A percentile compares a stretch with the other conserved stretches of the same genome.
phyloP scores from a whole-genome alignment of 2,888 invertebrate species.

The Mycogona germanica region DNA sequence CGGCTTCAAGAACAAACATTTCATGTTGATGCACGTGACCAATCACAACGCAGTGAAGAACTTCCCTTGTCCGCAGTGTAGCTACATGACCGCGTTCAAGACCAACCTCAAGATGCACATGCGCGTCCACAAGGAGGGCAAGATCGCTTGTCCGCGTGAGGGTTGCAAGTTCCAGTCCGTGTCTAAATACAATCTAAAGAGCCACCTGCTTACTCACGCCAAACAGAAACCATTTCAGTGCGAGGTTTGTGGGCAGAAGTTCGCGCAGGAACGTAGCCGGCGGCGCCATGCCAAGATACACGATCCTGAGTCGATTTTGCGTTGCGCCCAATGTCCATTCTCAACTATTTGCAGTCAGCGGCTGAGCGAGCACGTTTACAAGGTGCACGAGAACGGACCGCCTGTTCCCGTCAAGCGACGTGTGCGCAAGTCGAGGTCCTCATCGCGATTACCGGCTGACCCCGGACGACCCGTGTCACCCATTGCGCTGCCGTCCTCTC shows the following conservation, averaged over 20 bases:
- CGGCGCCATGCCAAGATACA: too few relatives aligned
- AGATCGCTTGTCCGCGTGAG: constrained; percentile 39
- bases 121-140: constrained; percentile 41
- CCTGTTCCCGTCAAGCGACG: too few relatives aligned
- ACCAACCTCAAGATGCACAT: constrained; percentile 43
- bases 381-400: too few relatives aligned
- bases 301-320: too few relatives aligned
- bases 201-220: constrained; percentile 43
- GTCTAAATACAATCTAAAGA: constrained; percentile 42
- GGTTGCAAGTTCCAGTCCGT: constrained; percentile 39
- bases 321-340: too few relatives aligned
- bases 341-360: too few relatives aligned
- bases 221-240: constrained; percentile 44
- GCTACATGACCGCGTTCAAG: constrained; percentile 44
- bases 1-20: constrained; percentile 47
- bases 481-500: too few relatives aligned
- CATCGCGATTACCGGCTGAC: too few relatives aligned
- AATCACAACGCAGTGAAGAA: constrained; percentile 42
- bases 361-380: too few relatives aligned
- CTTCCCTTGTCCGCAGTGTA: constrained; percentile 45
- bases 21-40: constrained; percentile 42
- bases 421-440: too few relatives aligned
- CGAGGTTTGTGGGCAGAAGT: constrained; percentile 44
- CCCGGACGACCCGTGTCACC: too few relatives aligned
- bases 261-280: too few relatives aligned